Evolutionary conservation across 2,113 vertebrate genomes (phyloP).

Genomic region (Chascanopsetta lugubris): DNA sequence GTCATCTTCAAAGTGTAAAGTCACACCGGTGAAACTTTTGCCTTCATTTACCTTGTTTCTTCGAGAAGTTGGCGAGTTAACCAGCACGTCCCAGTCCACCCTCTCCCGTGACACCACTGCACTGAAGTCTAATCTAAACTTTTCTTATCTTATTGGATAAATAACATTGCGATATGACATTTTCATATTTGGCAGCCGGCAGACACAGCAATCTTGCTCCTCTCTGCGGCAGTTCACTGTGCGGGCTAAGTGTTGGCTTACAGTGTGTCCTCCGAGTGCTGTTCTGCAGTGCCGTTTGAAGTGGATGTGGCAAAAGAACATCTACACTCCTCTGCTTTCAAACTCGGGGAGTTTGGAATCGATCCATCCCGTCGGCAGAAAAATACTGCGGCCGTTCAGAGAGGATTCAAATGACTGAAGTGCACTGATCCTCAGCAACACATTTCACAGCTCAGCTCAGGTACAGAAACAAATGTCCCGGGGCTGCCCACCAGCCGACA

Average conservation of each 20-base stretch:
- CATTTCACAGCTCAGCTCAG: conserved; percentile 27
- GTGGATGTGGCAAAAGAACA: conserved; percentile 16
- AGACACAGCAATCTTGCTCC: background rate
- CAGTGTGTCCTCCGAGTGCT: conserved; percentile 19
- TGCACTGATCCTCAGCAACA: conserved; percentile 16
- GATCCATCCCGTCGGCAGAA: conserved; percentile 16
- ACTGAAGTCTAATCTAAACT: too few relatives aligned
- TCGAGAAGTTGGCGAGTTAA: too few relatives aligned
- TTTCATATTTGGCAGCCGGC: background rate
- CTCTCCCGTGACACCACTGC: too few relatives aligned
- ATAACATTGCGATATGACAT: too few relatives aligned
- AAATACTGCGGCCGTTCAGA: conserved; percentile 12
- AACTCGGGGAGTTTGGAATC: conserved; percentile 23
- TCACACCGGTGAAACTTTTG: too few relatives aligned
- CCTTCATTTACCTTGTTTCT: too few relatives aligned
- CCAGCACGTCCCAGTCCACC: too few relatives aligned
- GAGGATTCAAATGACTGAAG: conserved; percentile 18
- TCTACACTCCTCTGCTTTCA: conserved; percentile 33
- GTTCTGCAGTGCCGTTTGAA: conserved; percentile 28
- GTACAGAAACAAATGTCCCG: conserved; percentile 30
- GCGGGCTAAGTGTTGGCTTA: conserved; percentile 23
- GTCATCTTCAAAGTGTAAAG: background rate
- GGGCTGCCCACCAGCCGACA: conserved; percentile 30
- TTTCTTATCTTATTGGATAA: too few relatives aligned
- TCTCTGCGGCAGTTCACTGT: conserved; percentile 11